phyloP scores from a whole-genome alignment of 2,797 vertebrate genomes.

The Tenualosa thibaudeaui region DNA sequence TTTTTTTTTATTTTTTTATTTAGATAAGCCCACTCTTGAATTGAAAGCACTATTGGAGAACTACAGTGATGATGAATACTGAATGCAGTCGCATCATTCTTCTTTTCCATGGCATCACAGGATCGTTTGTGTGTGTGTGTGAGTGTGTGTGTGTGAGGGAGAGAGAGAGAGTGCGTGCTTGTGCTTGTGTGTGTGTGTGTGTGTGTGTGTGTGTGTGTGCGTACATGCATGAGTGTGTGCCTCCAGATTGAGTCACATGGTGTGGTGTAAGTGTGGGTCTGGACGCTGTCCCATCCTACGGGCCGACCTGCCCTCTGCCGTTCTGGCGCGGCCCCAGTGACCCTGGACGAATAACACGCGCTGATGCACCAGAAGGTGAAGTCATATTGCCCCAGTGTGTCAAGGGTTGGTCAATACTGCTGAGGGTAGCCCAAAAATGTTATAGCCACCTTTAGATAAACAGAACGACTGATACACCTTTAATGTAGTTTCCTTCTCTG shows the following conservation, averaged over 20 bases:
- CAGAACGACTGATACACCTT: not conserved
- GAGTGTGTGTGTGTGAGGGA: not conserved
- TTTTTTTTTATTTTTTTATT: not conserved
- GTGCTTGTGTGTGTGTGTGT: not conserved
- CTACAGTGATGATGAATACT: not conserved
- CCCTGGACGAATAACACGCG: conserved; percentile 7
- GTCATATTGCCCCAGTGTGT: conserved; percentile 3
- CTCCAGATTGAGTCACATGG: not conserved
- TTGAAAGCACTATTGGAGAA: not conserved
- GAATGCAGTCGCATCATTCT: not conserved
- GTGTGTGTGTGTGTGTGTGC: not conserved
- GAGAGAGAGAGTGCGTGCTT: too few relatives aligned
- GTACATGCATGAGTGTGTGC: not conserved
- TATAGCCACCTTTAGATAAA: not conserved
- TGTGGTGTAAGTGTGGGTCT: not conserved
- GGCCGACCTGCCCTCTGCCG: not conserved
- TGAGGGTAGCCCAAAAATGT: not conserved
- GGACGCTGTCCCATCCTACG: not conserved
- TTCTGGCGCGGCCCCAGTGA: not conserved
- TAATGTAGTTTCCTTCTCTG: not conserved
- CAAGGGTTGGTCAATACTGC: not conserved
- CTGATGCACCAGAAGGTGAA: conserved; percentile 13
- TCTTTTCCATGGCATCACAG: not conserved
- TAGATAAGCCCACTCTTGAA: not conserved
- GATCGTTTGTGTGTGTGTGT: not conserved